phyloP scores from a whole-genome alignment of 2,888 invertebrate species.

The Euplagia quadripunctaria region DNA sequence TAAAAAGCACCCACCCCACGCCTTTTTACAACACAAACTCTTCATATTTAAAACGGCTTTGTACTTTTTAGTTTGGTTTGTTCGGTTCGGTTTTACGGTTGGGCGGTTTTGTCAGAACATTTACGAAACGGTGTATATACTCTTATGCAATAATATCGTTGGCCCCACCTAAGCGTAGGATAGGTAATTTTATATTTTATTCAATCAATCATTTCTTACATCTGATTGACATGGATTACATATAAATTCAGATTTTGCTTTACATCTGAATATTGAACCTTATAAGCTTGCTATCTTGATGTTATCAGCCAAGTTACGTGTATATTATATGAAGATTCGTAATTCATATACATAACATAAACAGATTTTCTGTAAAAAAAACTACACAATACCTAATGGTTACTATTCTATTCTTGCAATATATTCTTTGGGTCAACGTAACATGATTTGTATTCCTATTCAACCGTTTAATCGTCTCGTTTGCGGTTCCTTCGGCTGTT shows the following conservation, averaged over 20 bases:
- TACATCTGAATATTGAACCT: background rate
- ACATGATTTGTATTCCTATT: background rate
- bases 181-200: background rate
- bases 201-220: background rate
- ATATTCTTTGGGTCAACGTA: background rate
- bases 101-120: too few species aligned
- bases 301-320: too few species aligned
- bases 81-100: too few species aligned
- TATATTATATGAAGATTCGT: too few species aligned
- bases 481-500: background rate
- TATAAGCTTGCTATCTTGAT: background rate
- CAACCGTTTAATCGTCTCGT: background rate
- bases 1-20: too few species aligned
- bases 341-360: too few species aligned
- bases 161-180: background rate
- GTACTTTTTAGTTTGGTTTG: too few species aligned
- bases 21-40: too few species aligned
- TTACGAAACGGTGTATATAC: too few species aligned
- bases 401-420: background rate
- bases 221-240: background rate
- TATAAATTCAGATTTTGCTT: background rate
- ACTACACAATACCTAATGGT: background rate
- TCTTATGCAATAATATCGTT: background rate
- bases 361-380: background rate
- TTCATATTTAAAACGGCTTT: too few species aligned